Base-by-base conservation (phyloP, 2,797 vertebrate genomes). In the Brotula barbata region DNA sequence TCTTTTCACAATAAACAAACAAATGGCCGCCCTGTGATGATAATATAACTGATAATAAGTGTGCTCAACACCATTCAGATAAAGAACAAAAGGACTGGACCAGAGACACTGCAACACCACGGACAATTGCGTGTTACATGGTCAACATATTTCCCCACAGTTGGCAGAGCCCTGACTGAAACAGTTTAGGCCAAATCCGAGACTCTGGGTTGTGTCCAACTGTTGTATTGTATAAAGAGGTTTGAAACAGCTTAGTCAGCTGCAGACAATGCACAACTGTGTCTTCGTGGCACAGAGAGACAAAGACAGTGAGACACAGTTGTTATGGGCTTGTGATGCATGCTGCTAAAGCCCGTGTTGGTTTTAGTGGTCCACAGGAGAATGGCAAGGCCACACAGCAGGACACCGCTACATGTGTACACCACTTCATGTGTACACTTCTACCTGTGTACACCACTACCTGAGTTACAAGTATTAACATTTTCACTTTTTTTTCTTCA, bases 201-300 rank as follows among this genome's bases (percentile, higher is more conserved):
- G 68, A 37, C 58, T 82, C 70, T 88, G 86, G 75, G 65, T 46
- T 42, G 54, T 14, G 54, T 82, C 86, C 86, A 88, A 76, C 62
- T 46, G 50, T 39, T 7, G 53, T 64, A 64, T 78, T 58, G 71
- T 75, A 68, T 47, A 22, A 72, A 64, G 70, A 63, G 75, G 71
- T 77, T 73, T 81, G 74, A 75, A 82, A 82, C 76, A 49, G 85
- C 84, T 89, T 88, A 88, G 83, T 79, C 65, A 68, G 75, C 64
- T 61, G 77, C 65, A 77, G 55, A 89, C 87, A 89, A 90, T 88
- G 73, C 77, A 64, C 66, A 68, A 69, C 59, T 23, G 79, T 77
- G 59, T 58, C 77, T 80, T 86, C 75, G 31, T 81, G 81, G 85
- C 81, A 87, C 75, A 78, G 56, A 81, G 75, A 80, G 77, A 83